Conservation (phyloP, 2,888 invertebrate genomes). For the Pseudoips prasinana region DNA sequence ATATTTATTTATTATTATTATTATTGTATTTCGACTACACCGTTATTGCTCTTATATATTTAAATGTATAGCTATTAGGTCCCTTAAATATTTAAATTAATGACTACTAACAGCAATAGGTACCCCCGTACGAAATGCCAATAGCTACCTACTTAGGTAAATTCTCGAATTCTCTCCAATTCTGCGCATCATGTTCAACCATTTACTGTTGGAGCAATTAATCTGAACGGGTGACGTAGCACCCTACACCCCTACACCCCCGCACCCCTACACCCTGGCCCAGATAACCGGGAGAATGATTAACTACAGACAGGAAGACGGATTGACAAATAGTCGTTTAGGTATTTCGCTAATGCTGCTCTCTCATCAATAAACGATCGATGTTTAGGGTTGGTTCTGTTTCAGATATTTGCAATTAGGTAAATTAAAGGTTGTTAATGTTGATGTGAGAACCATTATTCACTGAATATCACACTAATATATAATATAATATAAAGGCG, state of each 20-base stretch:
- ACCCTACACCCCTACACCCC: conserved; percentile 28
- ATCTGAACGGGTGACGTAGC: conserved; percentile 72
- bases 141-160: conserved; percentile 5
- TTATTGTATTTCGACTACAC: too few species aligned
- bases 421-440: too few species aligned
- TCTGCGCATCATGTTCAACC: conserved; percentile 61
- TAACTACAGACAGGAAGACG: conserved; percentile 79
- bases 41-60: too few species aligned
- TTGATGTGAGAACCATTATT: too few species aligned
- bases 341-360: conserved; percentile 76
- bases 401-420: conserved; percentile 28
- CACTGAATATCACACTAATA: too few species aligned
- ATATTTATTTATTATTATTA: too few species aligned
- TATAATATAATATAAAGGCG: too few species aligned
- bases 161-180: conserved; percentile 40
- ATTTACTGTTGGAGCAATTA: conserved; percentile 70
- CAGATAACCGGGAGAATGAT: conserved; percentile 73
- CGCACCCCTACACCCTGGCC: conserved; percentile 31
- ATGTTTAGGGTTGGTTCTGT: conserved; percentile 29
- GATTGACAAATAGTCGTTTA: conserved; percentile 81
- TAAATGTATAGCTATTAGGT: too few species aligned
- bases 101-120: too few species aligned
- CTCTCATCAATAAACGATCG: conserved; percentile 75
- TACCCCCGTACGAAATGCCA: conserved; percentile 2
- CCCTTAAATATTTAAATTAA: too few species aligned